These are phyloP conservation scores for Drosophila infuscata DNA, from an alignment of 2,888 invertebrate genomes.

Conservation along the genomic window DNA sequence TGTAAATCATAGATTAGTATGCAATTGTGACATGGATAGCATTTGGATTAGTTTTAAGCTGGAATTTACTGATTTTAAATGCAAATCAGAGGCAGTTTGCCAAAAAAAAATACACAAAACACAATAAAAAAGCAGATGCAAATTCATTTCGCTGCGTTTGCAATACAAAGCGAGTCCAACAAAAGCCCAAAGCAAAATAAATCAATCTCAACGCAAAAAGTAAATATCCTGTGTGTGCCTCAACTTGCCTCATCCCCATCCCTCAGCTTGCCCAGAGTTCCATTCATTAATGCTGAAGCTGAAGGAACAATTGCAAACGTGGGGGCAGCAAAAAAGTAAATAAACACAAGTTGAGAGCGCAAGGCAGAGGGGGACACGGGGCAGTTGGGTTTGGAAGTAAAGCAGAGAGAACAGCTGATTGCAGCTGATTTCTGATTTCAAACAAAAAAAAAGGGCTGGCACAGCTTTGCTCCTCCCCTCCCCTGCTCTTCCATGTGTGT, in stretches of 20 bases:
- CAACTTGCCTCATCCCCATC: neutral
- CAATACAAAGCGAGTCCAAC: slow-evolving; percentile 45
- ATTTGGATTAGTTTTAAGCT: slow-evolving; percentile 5
- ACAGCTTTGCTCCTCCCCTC: slow-evolving; percentile 8
- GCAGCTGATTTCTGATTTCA: slow-evolving; percentile 73
- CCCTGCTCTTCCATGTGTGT: neutral
- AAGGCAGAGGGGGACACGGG: slow-evolving; percentile 11
- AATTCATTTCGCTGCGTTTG: slow-evolving; percentile 58
- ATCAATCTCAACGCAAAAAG: slow-evolving; percentile 67
- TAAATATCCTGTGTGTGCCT: slow-evolving; percentile 71
- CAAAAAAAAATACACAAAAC: neutral
- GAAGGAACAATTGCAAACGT: slow-evolving; percentile 35
- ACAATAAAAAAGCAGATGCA: slow-evolving; percentile 45
- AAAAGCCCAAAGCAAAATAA: slow-evolving; percentile 66
- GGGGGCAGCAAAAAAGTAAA: slow-evolving; percentile 59
- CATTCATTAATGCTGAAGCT: slow-evolving; percentile 55
- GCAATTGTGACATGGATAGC: slow-evolving; percentile 49
- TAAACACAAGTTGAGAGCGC: slow-evolving; percentile 59
- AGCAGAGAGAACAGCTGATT: slow-evolving; percentile 73
- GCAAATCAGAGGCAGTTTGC: slow-evolving; percentile 15
- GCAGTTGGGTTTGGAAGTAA: neutral
- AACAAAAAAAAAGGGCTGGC: slow-evolving; percentile 41
- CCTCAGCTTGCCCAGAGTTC: slow-evolving; percentile 2
- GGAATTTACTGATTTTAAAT: slow-evolving; percentile 13
- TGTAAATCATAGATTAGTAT: slow-evolving; percentile 42